Base-by-base conservation (phyloP, 2,888 invertebrate species). In the Sialis lutaria region DNA sequence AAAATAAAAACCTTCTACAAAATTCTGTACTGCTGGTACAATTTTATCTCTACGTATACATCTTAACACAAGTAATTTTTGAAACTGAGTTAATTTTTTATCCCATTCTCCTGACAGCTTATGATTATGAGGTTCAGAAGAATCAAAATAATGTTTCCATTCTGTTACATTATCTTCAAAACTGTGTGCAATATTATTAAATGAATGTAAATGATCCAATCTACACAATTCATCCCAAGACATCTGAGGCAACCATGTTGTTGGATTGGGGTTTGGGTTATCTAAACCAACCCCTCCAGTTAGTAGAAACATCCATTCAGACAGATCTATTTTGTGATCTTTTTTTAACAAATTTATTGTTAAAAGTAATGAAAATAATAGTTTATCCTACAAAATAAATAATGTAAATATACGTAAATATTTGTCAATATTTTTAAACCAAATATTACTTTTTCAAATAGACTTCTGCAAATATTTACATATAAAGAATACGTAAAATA, bases 401-500 rank as follows among this genome's bases (percentile, higher is more conserved):
- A 2, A 22, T 2, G 22, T 22, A 22, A 22, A n/a, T n/a, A n/a
- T n/a, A n/a, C n/a, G 22, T 22, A 22, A 2, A 22, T 22, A 22
- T 22, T 22, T 22, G 4, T 4, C 22, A 22, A 2, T 22, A 22
- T 22, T 22, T 4, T 22, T 22, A 22, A 22, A 22, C 22, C 4
- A 49, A 47, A 40, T 42, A 33, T 52, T 58, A 82, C 83, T 73
- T 90, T 88, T 64, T 93, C 93, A 65, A 95, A 93, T 39, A 96
- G 69, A 59, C 93, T 93, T 56, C 93, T 76, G 60, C 93, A 91
- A 56, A 95, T 87, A 61, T 92, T 95, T 22, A 79, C 72, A 58
- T 92, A 95, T 1, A 95, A 70, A 9, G 86, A 90, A 59, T 85
- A 88, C 0, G 91, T 92, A 62, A 95, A 93, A 61, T 82, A 82